These are phyloP conservation scores for Drosophila testacea DNA, from an alignment of 2,888 invertebrate species.

Conservation along the genomic window DNA sequence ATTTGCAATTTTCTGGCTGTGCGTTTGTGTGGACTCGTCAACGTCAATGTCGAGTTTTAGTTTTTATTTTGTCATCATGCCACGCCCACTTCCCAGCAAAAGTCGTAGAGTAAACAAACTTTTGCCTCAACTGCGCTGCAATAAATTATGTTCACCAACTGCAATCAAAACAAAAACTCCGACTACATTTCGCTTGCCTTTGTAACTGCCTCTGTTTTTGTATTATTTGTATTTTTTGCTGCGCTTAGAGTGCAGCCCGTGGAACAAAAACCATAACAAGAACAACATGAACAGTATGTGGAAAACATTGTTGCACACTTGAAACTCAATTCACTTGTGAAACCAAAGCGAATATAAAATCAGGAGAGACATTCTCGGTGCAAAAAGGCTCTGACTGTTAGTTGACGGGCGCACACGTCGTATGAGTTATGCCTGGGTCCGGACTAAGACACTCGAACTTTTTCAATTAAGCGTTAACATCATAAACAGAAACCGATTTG, in stretches of 20 bases:
- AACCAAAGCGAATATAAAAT: constrained; percentile 18
- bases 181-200: constrained; percentile 44
- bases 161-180: constrained; percentile 65
- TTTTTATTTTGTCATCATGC: constrained; percentile 33
- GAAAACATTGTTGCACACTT: constrained; percentile 61
- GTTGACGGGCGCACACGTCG: constrained; percentile 54
- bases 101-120: constrained; percentile 60
- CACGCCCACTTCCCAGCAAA: constrained; percentile 28
- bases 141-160: constrained; percentile 74
- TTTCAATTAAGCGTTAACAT: constrained; percentile 67
- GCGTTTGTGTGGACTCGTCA: constrained; percentile 34
- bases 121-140: constrained; percentile 49
- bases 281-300: constrained; percentile 5
- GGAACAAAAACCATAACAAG: constrained; percentile 14
- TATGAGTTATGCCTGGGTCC: constrained; percentile 60
- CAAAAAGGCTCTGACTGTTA: constrained; percentile 2
- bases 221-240: constrained; percentile 4
- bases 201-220: constrained; percentile 21
- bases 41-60: constrained; percentile 35
- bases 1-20: constrained; percentile 53
- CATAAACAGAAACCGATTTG: constrained; percentile 48
- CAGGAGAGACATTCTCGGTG: constrained; percentile 7
- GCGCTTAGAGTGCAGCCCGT: constrained; percentile 16
- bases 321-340: constrained; percentile 68
- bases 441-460: constrained; percentile 61